Evolutionary conservation across 2,888 invertebrate species (phyloP).

Genomic region (Drosophila nr. medialis): DNA sequence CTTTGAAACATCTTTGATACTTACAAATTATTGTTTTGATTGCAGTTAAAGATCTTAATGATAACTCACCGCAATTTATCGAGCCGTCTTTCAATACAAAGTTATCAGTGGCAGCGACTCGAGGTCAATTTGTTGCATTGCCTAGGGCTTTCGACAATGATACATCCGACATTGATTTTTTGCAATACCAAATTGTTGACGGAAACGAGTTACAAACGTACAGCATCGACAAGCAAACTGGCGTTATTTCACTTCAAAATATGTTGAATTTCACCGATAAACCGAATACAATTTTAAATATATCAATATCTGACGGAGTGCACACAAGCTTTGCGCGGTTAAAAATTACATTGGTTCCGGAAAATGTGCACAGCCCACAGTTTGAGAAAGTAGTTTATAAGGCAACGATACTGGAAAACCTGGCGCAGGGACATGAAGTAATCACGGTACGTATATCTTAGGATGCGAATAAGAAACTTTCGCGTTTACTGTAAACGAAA

Average conservation of each 20-base stretch:
- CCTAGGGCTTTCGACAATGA: conserved; percentile 96
- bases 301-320: conserved; percentile 97
- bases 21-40: conserved; percentile 29
- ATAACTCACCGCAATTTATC: conserved; percentile 94
- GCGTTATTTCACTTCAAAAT: conserved; percentile 90
- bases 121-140: conserved; percentile 95
- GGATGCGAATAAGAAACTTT: neutral
- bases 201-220: conserved; percentile 92
- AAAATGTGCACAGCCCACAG: conserved; percentile 91
- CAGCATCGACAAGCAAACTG: conserved; percentile 87
- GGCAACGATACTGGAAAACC: conserved; percentile 92
- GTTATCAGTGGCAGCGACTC: conserved; percentile 91
- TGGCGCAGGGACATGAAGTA: conserved; percentile 90
- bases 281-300: conserved; percentile 90
- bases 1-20: neutral
- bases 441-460: conserved; percentile 86
- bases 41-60: conserved; percentile 94
- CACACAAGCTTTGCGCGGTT: conserved; percentile 95
- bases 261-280: conserved; percentile 89
- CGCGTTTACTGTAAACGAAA: neutral
- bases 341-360: conserved; percentile 91
- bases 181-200: conserved; percentile 92
- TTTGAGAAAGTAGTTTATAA: conserved; percentile 92
- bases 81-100: conserved; percentile 91
- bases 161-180: conserved; percentile 89